Base-by-base conservation (phyloP, 2,888 invertebrate species). In the Eupithecia pulchellata region DNA sequence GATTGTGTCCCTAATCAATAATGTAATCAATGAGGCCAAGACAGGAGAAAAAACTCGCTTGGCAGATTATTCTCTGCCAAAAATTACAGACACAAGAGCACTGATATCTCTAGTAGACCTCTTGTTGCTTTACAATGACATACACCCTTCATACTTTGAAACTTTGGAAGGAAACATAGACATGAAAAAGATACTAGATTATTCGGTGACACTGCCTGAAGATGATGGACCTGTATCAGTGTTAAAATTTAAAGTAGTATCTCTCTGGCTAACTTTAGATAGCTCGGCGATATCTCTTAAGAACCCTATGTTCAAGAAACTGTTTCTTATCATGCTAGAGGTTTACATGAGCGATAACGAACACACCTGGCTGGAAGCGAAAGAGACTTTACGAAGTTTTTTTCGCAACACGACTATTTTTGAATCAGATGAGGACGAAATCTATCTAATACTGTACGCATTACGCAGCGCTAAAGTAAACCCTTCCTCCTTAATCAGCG, bases 351-450 rank as follows among this genome's bases (percentile, higher is more conserved):
- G 82, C 32, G 88, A 91, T 0, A 83, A 82, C 36, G 89, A 87
- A 52, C 78, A 84, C 30, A 90, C 89, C n/a, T 93, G 93, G 84
- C 79, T 89, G 0, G 95, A 95, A 84, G 94, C 95, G 4, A 95
- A 95, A 69, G 86, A 89, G 63, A 93, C 96, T 4, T 85, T 97
- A 32, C 88, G 88, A 62, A 91, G 89, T 64, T 94, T 97, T 71
- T 95, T 97, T 32, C 93, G 91, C 78, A 95, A 95, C 71, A 96
- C 96, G 0, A 93, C 94, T 6, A 91, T 97, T 75, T 97, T 97
- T 83, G 95, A 96, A 81, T 95, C 94, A 27, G 95, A 95, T 75
- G 91, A 92, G 74, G 90, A 95, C 69, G 97, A 97, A 89, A 95
- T 97, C 57, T 95, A 96, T 83, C 90, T 97, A 71, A 96, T 97